These are phyloP conservation scores for Ursus arctos DNA, from an alignment of 2,113 vertebrate genomes.

Conservation along the genomic window DNA sequence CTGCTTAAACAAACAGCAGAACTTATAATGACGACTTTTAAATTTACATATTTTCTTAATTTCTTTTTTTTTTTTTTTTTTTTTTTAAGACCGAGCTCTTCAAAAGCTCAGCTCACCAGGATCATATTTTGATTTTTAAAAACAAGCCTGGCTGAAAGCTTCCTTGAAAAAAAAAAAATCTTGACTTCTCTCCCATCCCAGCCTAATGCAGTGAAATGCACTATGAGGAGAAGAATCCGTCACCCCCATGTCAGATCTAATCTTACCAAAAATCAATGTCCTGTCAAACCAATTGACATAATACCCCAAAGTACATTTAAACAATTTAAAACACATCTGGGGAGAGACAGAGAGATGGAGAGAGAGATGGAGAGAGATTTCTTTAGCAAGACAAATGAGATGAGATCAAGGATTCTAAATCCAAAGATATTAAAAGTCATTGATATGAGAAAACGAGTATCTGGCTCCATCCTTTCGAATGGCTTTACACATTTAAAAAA, in stretches of 20 bases:
- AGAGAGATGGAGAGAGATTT: background rate
- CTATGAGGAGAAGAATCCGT: constrained; percentile 30
- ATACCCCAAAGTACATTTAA: background rate
- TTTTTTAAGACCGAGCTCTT: background rate
- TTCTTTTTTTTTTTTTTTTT: background rate
- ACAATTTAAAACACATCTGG: constrained; percentile 32
- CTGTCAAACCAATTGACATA: constrained; percentile 49
- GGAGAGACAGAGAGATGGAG: background rate
- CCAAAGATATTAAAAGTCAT: background rate
- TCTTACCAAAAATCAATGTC: constrained; percentile 60
- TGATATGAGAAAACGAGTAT: background rate
- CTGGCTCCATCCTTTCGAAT: background rate
- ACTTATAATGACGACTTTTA: background rate
- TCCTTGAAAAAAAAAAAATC: constrained; percentile 29
- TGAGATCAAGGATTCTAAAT: background rate
- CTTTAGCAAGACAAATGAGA: constrained; percentile 17
- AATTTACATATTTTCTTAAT: background rate
- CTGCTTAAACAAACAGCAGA: background rate
- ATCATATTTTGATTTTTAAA: background rate
- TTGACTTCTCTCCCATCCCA: background rate
- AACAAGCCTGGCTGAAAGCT: background rate
- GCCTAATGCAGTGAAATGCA: background rate
- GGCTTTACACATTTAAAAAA: background rate
- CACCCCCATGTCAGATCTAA: background rate
- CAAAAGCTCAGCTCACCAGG: background rate